Evolutionary conservation across 2,797 vertebrate genomes (phyloP), one percentile per base, ranked within the genome.

Genomic region (Alfaro cultratus): DNA sequence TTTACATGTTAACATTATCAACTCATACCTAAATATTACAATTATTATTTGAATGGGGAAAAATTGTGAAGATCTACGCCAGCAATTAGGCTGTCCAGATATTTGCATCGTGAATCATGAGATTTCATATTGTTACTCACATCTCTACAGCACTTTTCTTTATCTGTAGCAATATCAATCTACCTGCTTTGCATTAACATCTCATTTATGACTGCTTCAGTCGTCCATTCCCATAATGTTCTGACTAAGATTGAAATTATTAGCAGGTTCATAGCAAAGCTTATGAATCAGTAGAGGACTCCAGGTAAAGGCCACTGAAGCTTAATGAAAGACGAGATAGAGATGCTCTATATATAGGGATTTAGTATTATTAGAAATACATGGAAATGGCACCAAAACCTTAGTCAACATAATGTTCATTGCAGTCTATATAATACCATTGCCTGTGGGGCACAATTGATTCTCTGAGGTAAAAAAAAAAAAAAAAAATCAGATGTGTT

Each of bases 341-440:
- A 88, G 86, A 91, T 43, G 67, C 39, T 91, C 92, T 90, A 87
- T 94, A 90, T 83, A 89, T 85, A 83, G 89, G 88, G 87, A 88
- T 92, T 93, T 86, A 85, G 83, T 92, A 93, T 94, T 91, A 95
- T 95, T 95, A 94, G 91, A 93, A 95, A 95, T 95, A 93, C 90
- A 93, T 92, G 92, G 84, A 93, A 94, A 95, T 92, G 62, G 89
- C 88, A 86, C 87, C 88, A 84, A 92, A 93, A 94, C 91, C 94
- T 93, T 89, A 92, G 92, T 94, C 91, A 94, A 90, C 85, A 87
- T 94, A 95, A 95, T 95, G 93, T 93, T 87, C 88, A 26, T 84
- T 87, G 91, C 90, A 92, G 91, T 89, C 85, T 85, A 87, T 94
- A 89, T 78, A 91, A 92, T 93, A 87, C 88, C 89, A 55, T 81